These are phyloP conservation scores for Cataglyphis albicans DNA, from an alignment of 2,888 invertebrate species.

Conservation along the genomic window DNA sequence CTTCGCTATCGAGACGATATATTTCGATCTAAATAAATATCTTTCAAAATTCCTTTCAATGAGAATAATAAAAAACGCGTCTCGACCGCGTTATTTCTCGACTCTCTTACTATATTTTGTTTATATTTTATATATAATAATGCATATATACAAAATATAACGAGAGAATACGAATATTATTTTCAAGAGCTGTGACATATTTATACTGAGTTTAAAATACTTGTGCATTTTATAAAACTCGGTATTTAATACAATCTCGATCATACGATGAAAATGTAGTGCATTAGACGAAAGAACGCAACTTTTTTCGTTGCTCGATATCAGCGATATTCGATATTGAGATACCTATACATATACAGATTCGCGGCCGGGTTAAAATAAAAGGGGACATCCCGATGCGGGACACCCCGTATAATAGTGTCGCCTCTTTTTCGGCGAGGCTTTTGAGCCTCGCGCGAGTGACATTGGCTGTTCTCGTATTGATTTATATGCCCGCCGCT, in stretches of 20 bases:
- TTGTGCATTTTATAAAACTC: neutral
- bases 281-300: neutral
- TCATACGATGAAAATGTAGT: neutral
- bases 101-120: neutral
- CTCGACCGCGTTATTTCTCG: neutral
- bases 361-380: neutral
- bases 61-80: neutral
- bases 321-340: neutral
- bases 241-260: neutral
- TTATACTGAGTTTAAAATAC: neutral
- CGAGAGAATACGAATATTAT: neutral
- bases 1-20: neutral
- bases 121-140: neutral
- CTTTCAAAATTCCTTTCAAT: no score
- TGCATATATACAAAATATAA: neutral
- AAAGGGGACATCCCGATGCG: neutral
- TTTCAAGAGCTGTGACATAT: neutral
- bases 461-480: conserved; percentile 56
- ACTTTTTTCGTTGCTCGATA: neutral
- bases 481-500: conserved; percentile 53
- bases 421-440: conserved; percentile 27
- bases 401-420: conserved; percentile 37
- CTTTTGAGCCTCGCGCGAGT: conserved; percentile 48
- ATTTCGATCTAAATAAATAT: neutral
- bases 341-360: no score